Percentiles rank a stretch among this genome's conserved stretches.
Conservation (phyloP, 2,888 invertebrate genomes). For the Trichopoda pennipes region DNA sequence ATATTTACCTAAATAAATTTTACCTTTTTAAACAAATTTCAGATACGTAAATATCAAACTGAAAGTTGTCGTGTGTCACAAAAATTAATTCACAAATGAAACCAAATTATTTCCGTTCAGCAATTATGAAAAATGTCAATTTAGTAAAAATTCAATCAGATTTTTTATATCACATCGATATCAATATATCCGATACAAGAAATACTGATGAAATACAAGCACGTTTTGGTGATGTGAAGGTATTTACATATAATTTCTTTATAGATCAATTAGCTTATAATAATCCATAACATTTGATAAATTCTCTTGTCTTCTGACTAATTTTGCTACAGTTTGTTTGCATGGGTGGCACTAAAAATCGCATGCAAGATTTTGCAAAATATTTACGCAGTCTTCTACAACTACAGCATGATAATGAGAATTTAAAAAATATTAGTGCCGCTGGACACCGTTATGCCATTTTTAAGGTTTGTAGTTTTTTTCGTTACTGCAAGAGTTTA, state of each 20-base stretch:
- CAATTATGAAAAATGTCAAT: slow-evolving; percentile 70
- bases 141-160: slow-evolving; percentile 81
- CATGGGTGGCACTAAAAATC: slow-evolving; percentile 95
- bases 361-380: slow-evolving; percentile 94
- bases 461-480: slow-evolving; percentile 87
- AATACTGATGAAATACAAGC: slow-evolving; percentile 87
- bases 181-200: slow-evolving; percentile 90
- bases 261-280: not conserved
- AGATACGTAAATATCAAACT: slow-evolving; percentile 7
- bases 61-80: not conserved
- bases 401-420: slow-evolving; percentile 89
- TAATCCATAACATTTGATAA: not conserved
- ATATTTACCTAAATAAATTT: no score
- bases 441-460: slow-evolving; percentile 94
- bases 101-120: slow-evolving; percentile 20
- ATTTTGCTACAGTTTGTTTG: slow-evolving; percentile 89
- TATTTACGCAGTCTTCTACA: slow-evolving; percentile 91
- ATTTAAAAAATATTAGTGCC: slow-evolving; percentile 91
- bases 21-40: not conserved
- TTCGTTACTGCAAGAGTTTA: not conserved
- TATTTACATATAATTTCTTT: slow-evolving; percentile 77
- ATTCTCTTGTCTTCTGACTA: not conserved
- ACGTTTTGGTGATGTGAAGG: slow-evolving; percentile 97
- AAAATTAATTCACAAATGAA: not conserved
- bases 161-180: slow-evolving; percentile 93